Evolutionary conservation across 1,140 invertebrate species (phyloP), one percentile per base, ranked within the genome.

Genomic region (Drosophila lacteicornis): DNA sequence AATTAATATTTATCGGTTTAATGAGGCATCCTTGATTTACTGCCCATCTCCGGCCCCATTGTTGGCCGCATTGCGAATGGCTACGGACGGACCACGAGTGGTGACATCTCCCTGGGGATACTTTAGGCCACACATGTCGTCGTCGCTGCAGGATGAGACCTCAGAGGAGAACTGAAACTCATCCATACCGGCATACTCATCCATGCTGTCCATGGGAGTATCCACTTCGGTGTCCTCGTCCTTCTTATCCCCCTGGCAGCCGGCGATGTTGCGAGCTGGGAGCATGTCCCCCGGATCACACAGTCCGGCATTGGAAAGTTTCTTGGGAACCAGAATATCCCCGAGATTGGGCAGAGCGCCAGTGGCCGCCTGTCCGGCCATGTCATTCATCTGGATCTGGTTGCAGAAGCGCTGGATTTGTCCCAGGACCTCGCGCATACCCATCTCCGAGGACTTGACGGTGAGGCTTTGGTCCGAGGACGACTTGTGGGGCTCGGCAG

Each of bases 41-140:
- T 88, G 66, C 15, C 77, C 80, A 69, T 91, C 91, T 7, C 91
- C 91, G 12, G 83, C 91, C 0, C 91, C 91, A n/a, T 79, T 65
- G 51, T 87, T 78, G 22, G 59, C 25, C 17, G 53, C 17, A 13
- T 22, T 17, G 9, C 83, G 27, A 11, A 53, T 33, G 2, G 62
- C n/a, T 15, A 61, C 56, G 4, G 55, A 12, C 0, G 77, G 49
- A 0, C 42, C 40, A 4, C 81, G 81, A 15, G 75, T 59, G 12
- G 81, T 90, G 25, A 55, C 50, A 17, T 30, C 60, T 22, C 81
- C 83, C 6, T 27, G 61, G 1, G 47, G 51, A 46, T 82, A 85
- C 4, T 76, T 75, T 11, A 38, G 1, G 0, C 43, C 50, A 33
- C 78, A 75, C 27, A 60, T 43, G 1, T 88, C 60, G 2, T 84